Evolutionary conservation across 2,888 invertebrate species (phyloP).

Genomic region (Scaptomyza polygonia): DNA sequence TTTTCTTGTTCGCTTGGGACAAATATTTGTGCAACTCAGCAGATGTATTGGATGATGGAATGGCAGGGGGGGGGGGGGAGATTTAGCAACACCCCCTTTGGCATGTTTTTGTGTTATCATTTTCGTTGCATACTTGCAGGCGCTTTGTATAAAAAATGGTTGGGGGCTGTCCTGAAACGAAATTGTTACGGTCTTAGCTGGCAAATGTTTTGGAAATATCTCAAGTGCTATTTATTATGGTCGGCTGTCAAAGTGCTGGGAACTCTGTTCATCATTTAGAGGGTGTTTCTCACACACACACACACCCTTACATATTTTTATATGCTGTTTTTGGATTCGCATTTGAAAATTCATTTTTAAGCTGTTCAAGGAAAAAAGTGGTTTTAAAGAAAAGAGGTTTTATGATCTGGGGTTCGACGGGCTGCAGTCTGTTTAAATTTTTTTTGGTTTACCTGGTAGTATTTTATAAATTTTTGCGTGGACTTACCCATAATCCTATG

Average conservation of each 20-base stretch:
- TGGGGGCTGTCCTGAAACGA: constrained; percentile 5
- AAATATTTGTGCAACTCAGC: constrained; percentile 79
- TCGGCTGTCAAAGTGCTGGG: constrained; percentile 55
- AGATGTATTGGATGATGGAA: constrained; percentile 1
- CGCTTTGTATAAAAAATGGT: neutral
- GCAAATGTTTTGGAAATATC: constrained; percentile 79
- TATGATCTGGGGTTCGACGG: neutral
- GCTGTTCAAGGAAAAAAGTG: neutral
- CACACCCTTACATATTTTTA: constrained; percentile 14
- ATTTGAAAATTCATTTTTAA: constrained; percentile 1
- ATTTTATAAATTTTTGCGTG: neutral
- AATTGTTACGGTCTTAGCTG: constrained; percentile 66
- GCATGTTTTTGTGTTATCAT: constrained; percentile 63
- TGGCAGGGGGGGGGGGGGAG: neutral
- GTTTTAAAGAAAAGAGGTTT: neutral
- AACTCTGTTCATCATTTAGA: constrained; percentile 14
- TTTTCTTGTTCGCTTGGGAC: constrained; percentile 36
- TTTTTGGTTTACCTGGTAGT: neutral
- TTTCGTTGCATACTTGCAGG: constrained; percentile 67
- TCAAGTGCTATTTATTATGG: constrained; percentile 77
- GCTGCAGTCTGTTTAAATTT: constrained; percentile 8
- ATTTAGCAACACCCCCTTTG: constrained; percentile 31
- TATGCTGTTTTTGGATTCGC: constrained; percentile 23
- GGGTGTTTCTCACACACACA: constrained; percentile 45
- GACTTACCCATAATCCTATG: constrained; percentile 18